These are phyloP conservation scores for Copsychus sechellarum DNA, from an alignment of 2,113 vertebrate species.

Conservation along the genomic window DNA sequence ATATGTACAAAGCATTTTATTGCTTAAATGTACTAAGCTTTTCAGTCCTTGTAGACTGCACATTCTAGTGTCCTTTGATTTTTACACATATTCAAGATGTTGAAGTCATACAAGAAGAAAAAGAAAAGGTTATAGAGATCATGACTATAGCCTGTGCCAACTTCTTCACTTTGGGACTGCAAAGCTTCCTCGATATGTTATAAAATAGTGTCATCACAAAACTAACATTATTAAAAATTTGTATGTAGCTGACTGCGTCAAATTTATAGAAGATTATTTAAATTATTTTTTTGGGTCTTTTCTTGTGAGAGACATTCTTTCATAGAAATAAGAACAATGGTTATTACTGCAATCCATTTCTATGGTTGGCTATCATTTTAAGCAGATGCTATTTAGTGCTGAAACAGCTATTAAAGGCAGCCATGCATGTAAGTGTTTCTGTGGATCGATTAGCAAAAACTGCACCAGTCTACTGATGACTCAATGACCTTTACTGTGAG, in stretches of 20 bases:
- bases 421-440: constrained; percentile 55
- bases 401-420: constrained; percentile 39
- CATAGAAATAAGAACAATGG: neutral
- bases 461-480: neutral
- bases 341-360: constrained; percentile 29
- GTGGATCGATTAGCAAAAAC: constrained; percentile 19
- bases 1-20: neutral
- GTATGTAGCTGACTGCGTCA: neutral
- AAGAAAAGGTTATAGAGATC: neutral
- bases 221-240: neutral
- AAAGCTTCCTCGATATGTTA: neutral
- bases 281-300: neutral
- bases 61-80: neutral
- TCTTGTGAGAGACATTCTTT: neutral
- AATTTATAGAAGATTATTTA: neutral
- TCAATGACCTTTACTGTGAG: constrained; percentile 9
- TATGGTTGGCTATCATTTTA: constrained; percentile 39
- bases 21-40: neutral
- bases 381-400: constrained; percentile 44
- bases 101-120: neutral
- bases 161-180: fast-evolving
- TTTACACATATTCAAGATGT: neutral
- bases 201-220: neutral
- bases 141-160: neutral
- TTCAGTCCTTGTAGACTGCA: neutral